These are phyloP conservation scores for Chiroxiphia lanceolata DNA, from an alignment of 2,797 vertebrate species.

Conservation along the genomic window DNA sequence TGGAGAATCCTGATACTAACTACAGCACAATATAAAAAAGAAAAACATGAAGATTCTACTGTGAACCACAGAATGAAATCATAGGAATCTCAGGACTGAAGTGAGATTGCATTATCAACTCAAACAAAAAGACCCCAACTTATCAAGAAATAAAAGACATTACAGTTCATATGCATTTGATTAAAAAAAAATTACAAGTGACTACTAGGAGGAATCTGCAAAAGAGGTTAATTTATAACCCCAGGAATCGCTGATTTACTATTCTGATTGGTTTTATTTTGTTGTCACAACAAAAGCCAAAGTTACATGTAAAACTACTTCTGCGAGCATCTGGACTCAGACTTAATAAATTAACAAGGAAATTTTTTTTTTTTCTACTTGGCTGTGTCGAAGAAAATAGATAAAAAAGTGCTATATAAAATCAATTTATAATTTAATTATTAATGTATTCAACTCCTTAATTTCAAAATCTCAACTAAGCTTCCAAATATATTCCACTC, in stretches of 20 bases:
- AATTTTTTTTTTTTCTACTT: neutral
- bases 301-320: neutral
- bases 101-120: neutral
- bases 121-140: neutral
- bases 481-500: neutral
- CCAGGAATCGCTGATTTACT: neutral
- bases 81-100: neutral
- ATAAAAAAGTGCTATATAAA: neutral
- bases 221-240: neutral
- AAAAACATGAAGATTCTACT: neutral
- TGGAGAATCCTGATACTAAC: neutral
- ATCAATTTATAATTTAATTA: neutral
- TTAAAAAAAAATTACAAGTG: neutral
- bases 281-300: neutral
- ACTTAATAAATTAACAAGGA: neutral
- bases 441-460: neutral
- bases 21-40: neutral
- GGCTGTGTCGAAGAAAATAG: neutral
- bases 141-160: neutral
- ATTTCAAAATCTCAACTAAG: neutral
- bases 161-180: neutral
- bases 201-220: neutral
- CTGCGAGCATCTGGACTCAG: neutral
- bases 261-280: neutral
- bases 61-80: neutral